These are phyloP conservation scores for Trichoplusia ni DNA, from an alignment of 1,140 invertebrate species.

Conservation along the genomic window DNA sequence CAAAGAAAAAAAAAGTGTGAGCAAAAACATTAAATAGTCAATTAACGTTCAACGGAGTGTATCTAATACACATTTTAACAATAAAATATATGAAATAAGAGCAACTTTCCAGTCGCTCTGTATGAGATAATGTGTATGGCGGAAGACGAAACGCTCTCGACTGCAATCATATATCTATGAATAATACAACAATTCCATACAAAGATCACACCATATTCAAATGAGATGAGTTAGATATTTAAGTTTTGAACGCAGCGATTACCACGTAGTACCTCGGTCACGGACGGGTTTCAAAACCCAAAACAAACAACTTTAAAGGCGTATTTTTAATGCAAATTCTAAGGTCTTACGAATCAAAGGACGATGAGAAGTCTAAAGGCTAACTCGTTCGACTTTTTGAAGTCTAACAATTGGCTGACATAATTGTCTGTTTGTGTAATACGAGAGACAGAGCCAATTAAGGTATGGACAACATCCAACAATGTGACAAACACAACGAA, in stretches of 20 bases:
- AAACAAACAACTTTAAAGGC: neutral
- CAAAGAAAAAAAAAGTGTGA: slow-evolving; percentile 30
- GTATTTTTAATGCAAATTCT: too few relatives aligned
- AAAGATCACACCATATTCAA: slow-evolving; percentile 26
- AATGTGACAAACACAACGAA: neutral
- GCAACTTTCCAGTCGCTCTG: slow-evolving; percentile 22
- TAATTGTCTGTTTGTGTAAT: too few relatives aligned
- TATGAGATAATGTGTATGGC: slow-evolving; percentile 17
- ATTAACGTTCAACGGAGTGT: slow-evolving; percentile 25
- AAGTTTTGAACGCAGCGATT: too few relatives aligned
- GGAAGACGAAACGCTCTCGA: slow-evolving; percentile 13
- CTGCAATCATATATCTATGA: slow-evolving; percentile 31
- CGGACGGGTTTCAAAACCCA: too few relatives aligned
- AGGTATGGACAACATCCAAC: too few relatives aligned
- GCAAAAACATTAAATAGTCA: slow-evolving; percentile 28
- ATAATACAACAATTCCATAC: slow-evolving; percentile 40
- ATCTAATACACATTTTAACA: slow-evolving; percentile 15
- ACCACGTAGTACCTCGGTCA: too few relatives aligned
- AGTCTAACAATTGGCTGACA: too few relatives aligned
- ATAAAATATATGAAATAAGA: slow-evolving; percentile 29
- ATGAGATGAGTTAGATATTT: slow-evolving; percentile 8
- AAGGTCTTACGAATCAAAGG: too few relatives aligned
- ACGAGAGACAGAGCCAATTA: too few relatives aligned
- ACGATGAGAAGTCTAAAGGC: too few relatives aligned
- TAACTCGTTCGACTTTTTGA: too few relatives aligned